phyloP scores from a whole-genome alignment of 2,113 vertebrate species.

The Catharus fuscescens region DNA sequence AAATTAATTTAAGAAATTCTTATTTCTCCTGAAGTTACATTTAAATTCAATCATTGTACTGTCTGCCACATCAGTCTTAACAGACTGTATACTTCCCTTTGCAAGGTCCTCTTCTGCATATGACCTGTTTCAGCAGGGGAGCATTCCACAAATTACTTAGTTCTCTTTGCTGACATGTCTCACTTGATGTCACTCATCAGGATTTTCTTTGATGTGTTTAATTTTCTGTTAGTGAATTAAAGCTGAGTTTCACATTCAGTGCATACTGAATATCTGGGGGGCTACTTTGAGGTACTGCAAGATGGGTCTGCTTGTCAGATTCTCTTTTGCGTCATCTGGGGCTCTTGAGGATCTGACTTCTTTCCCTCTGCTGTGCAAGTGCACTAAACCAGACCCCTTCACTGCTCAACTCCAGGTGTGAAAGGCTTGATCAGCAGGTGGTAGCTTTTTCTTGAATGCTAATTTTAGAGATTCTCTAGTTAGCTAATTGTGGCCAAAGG shows the following conservation, averaged over 20 bases:
- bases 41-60: neutral
- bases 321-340: neutral
- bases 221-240: constrained; percentile 24
- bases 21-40: neutral
- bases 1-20: neutral
- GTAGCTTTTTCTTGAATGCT: neutral
- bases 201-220: constrained; percentile 38
- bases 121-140: neutral
- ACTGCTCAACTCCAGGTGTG: neutral
- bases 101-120: neutral
- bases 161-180: neutral
- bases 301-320: neutral
- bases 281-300: neutral
- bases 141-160: neutral
- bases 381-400: neutral
- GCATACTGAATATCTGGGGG: constrained; percentile 16
- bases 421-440: neutral
- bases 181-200: neutral
- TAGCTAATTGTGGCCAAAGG: neutral
- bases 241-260: neutral
- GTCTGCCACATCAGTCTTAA: neutral
- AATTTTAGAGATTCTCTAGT: neutral
- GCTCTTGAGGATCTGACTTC: neutral
- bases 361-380: neutral
- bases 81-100: neutral